phyloP scores from a whole-genome alignment of 2,797 vertebrate genomes.

The Diceros bicornis region DNA sequence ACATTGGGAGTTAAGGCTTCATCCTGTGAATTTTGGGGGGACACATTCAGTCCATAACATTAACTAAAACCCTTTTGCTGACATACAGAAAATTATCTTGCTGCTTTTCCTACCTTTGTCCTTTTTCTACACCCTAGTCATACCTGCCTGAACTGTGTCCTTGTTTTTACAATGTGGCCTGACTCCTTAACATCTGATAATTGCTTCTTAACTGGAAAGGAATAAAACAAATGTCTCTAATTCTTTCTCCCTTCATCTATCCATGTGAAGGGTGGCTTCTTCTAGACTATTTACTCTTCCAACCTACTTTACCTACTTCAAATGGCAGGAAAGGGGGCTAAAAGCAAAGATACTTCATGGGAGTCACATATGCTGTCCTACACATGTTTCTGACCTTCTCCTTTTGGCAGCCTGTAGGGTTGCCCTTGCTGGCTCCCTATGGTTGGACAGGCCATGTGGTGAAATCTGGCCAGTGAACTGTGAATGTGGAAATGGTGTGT shows the following conservation, averaged over 20 bases:
- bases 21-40: background rate
- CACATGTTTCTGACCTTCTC: background rate
- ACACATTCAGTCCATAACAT: background rate
- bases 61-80: background rate
- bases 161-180: background rate
- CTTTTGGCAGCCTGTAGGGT: background rate
- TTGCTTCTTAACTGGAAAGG: slow-evolving; percentile 11
- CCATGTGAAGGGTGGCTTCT: background rate
- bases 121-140: background rate
- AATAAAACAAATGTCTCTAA: background rate
- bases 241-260: background rate
- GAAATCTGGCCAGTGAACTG: background rate
- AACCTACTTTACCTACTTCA: background rate
- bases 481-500: background rate
- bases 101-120: background rate
- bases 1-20: background rate
- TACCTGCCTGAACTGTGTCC: background rate
- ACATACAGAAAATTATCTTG: background rate
- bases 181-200: background rate
- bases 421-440: background rate
- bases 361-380: background rate
- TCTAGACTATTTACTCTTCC: background rate
- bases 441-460: background rate
- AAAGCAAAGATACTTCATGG: background rate
- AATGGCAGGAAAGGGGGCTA: background rate